Conservation (phyloP, 2,113 vertebrate genomes). For the Patagioenas fasciata region DNA sequence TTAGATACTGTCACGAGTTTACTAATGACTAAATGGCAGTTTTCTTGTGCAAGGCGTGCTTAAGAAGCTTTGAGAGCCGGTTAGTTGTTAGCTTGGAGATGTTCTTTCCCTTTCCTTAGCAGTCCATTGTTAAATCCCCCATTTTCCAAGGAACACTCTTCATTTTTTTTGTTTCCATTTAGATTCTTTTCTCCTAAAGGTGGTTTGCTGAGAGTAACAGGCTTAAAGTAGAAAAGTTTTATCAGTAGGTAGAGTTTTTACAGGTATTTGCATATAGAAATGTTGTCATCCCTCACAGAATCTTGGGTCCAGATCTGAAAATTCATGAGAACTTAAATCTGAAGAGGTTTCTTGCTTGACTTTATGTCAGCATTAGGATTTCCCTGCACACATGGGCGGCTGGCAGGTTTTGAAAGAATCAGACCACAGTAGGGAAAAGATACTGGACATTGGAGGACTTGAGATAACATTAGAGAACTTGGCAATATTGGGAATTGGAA, state of each 20-base stretch:
- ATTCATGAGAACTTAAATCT: background rate
- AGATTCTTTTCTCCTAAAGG: background rate
- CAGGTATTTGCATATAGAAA: background rate
- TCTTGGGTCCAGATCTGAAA: background rate
- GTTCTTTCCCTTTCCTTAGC: background rate
- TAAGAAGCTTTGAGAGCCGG: background rate
- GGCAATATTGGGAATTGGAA: background rate
- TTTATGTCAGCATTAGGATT: background rate
- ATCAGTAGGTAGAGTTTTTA: background rate
- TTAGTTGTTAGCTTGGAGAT: background rate
- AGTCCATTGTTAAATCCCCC: background rate
- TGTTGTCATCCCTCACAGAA: background rate
- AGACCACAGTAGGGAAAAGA: background rate
- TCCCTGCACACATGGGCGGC: background rate
- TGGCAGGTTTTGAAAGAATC: background rate
- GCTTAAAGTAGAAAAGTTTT: background rate
- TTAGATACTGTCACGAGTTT: background rate
- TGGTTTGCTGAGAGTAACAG: background rate
- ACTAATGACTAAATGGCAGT: constrained; percentile 6
- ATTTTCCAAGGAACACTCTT: background rate
- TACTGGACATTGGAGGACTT: background rate
- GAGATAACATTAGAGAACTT: background rate
- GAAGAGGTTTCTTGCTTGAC: background rate
- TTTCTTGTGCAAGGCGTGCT: background rate
- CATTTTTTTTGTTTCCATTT: background rate